These are phyloP conservation scores for Sicus ferrugineus DNA, from an alignment of 2,888 invertebrate genomes.

Conservation along the genomic window DNA sequence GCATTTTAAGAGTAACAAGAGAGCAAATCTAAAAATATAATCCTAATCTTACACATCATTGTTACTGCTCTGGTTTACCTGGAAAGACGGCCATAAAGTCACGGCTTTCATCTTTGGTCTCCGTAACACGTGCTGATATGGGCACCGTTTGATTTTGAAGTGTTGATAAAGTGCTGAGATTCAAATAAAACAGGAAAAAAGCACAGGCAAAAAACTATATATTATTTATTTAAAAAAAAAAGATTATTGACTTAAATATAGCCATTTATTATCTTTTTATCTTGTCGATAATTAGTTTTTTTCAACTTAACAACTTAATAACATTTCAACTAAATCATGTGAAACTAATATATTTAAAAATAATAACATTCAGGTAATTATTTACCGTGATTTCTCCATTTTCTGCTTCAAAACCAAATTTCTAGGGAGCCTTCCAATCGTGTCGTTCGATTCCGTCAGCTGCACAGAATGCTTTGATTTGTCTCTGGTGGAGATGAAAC, in stretches of 20 bases:
- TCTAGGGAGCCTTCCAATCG: constrained; percentile 52
- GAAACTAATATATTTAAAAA: neutral
- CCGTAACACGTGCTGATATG: constrained; percentile 70
- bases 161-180: constrained; percentile 60
- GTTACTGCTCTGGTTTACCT: constrained; percentile 47
- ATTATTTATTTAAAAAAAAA: no score
- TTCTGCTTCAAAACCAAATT: constrained; percentile 57
- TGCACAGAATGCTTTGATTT: constrained; percentile 52
- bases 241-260: no score
- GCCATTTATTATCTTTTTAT: no score
- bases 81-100: constrained; percentile 91
- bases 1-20: neutral
- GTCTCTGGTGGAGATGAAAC: constrained; percentile 56
- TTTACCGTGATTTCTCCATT: constrained; percentile 54
- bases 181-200: neutral
- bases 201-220: neutral
- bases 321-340: neutral
- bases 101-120: constrained; percentile 82
- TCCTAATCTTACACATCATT: neutral
- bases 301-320: neutral
- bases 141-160: constrained; percentile 60
- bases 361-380: neutral
- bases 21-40: neutral
- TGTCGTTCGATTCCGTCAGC: constrained; percentile 49
- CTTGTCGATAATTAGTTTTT: neutral